Conservation (phyloP, 1,140 invertebrate genomes). For the Sinella curviseta region DNA sequence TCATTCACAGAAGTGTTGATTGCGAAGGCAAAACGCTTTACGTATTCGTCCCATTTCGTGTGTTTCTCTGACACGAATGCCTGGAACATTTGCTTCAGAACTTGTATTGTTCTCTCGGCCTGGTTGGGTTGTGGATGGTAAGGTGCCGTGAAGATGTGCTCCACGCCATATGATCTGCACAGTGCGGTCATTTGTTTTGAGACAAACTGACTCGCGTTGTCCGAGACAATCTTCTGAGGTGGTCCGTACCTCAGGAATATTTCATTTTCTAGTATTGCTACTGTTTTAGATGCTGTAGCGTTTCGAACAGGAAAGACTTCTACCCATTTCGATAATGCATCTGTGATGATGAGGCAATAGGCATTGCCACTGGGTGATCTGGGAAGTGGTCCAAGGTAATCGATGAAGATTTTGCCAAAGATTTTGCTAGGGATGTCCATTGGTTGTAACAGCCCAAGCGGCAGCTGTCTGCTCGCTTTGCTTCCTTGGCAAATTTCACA, state of each 20-base stretch:
- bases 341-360: constrained; percentile 6
- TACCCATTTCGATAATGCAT: constrained; percentile 26
- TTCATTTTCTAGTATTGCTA: constrained; percentile 12
- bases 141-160: constrained; percentile 42
- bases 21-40: constrained; percentile 54
- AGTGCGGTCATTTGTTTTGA: neutral
- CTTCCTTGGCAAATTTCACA: constrained; percentile 30
- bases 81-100: constrained; percentile 44
- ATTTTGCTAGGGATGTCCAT: neutral
- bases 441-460: neutral
- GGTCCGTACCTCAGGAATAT: neutral
- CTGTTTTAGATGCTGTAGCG: neutral
- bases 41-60: constrained; percentile 51
- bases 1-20: constrained; percentile 54
- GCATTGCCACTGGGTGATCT: neutral
- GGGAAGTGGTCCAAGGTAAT: constrained; percentile 15
- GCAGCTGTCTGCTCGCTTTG: neutral
- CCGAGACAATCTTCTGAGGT: neutral
- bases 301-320: constrained; percentile 13
- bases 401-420: constrained; percentile 7
- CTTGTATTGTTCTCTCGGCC: constrained; percentile 40
- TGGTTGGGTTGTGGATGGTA: constrained; percentile 42
- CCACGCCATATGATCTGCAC: constrained; percentile 1
- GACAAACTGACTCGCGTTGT: neutral
- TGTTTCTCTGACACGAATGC: constrained; percentile 41